A percentile compares a stretch with the other conserved stretches of the same genome.
phyloP scores from a whole-genome alignment of 2,888 invertebrate genomes.

The Antheraea assamensis region DNA sequence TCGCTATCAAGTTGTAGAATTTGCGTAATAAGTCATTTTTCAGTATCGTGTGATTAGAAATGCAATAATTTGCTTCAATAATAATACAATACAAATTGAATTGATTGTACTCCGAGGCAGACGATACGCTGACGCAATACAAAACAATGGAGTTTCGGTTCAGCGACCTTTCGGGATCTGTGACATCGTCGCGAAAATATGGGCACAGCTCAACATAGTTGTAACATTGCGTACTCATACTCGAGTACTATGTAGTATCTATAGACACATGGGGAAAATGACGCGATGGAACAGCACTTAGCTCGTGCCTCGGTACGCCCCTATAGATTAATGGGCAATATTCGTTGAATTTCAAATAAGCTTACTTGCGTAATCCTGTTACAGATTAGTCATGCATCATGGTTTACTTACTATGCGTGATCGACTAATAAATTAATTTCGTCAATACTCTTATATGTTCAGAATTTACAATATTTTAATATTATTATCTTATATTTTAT shows the following conservation, averaged over 20 bases:
- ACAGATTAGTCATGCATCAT: constrained; percentile 32
- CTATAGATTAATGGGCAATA: constrained; percentile 64
- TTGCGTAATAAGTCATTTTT: constrained; percentile 44
- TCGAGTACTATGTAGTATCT: constrained; percentile 25
- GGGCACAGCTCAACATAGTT: constrained; percentile 60
- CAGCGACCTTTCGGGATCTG: constrained; percentile 76
- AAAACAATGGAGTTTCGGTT: constrained; percentile 77
- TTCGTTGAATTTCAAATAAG: constrained; percentile 73
- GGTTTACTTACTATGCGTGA: neutral
- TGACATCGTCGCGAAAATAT: constrained; percentile 78
- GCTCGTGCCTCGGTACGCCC: constrained; percentile 73
- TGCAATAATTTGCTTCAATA: constrained; percentile 66
- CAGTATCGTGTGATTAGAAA: constrained; percentile 46
- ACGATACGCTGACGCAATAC: constrained; percentile 77
- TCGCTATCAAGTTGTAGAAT: neutral
- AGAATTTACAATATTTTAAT: neutral
- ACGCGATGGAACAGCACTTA: constrained; percentile 58
- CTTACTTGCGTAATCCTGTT: constrained; percentile 66
- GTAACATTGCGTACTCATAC: constrained; percentile 49
- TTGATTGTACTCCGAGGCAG: constrained; percentile 70
- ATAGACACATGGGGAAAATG: constrained; percentile 45
- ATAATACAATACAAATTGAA: constrained; percentile 73
- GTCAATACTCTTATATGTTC: neutral
- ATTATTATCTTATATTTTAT: neutral
- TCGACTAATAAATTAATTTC: neutral